phyloP scores from a whole-genome alignment of 2,888 invertebrate genomes.

The Heterodera filipjevi region DNA sequence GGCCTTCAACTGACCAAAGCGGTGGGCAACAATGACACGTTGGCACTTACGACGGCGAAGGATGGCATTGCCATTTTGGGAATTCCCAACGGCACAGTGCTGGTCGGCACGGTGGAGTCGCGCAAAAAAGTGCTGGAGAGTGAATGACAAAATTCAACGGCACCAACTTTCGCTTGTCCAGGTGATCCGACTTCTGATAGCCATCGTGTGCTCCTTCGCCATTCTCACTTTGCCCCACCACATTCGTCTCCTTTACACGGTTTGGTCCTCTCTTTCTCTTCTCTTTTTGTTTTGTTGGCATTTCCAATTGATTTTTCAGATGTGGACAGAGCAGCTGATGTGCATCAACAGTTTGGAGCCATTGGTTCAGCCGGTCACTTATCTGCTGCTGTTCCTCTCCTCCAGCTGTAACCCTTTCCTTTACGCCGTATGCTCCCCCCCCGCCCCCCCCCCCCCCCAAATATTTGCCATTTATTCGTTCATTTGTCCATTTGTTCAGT shows the following conservation, averaged over 20 bases:
- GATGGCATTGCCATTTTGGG: slow-evolving; percentile 10
- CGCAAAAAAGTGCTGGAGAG: slow-evolving; percentile 36
- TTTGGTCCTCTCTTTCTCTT: too few relatives aligned
- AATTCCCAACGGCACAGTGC: slow-evolving; percentile 12
- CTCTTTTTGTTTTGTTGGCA: background rate
- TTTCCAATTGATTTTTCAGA: slow-evolving; percentile 39
- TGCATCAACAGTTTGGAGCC: slow-evolving; percentile 51
- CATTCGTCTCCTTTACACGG: slow-evolving; percentile 70
- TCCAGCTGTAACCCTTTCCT: slow-evolving; percentile 60
- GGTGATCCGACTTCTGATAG: slow-evolving; percentile 82
- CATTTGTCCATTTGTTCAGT: slow-evolving; percentile 22
- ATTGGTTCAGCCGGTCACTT: slow-evolving; percentile 56
- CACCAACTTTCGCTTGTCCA: slow-evolving; percentile 31
- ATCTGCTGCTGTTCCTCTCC: slow-evolving; percentile 56
- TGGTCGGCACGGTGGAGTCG: slow-evolving; percentile 39
- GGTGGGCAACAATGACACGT: background rate
- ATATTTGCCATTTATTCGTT: background rate
- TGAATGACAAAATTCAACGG: too few relatives aligned
- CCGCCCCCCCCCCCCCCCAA: too few relatives aligned
- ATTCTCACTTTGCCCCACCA: slow-evolving; percentile 87
- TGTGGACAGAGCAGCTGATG: slow-evolving; percentile 42
- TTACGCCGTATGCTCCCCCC: slow-evolving; percentile 55
- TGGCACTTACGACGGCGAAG: background rate
- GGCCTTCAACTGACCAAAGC: background rate
- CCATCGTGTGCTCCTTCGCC: slow-evolving; percentile 85